These are phyloP conservation scores for Amiota minor DNA, from an alignment of 2,888 invertebrate species.

Conservation along the genomic window DNA sequence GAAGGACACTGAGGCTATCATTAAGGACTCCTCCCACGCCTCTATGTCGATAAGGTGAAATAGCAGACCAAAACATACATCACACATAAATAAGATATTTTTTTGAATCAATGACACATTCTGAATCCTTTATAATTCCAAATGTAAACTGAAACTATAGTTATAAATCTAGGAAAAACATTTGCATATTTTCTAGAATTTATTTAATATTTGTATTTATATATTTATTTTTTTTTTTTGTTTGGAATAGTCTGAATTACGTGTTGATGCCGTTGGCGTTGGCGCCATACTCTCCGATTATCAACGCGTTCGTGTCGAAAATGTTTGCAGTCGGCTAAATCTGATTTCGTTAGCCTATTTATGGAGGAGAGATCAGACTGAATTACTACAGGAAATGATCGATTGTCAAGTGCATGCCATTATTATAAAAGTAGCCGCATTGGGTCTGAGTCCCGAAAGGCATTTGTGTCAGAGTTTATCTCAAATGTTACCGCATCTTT, in stretches of 20 bases:
- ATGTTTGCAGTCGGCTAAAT: conserved; percentile 95
- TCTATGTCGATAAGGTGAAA: no score
- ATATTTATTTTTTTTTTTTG: neutral
- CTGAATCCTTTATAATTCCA: no score
- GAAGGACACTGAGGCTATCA: no score
- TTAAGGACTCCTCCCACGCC: no score
- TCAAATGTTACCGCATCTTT: conserved; percentile 89
- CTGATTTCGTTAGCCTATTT: conserved; percentile 92
- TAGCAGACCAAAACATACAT: no score
- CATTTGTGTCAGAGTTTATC: conserved; percentile 90
- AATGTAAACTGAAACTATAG: no score
- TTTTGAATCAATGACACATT: no score
- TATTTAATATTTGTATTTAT: neutral
- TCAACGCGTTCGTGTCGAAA: conserved; percentile 97
- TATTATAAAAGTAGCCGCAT: conserved; percentile 96
- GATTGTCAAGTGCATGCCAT: conserved; percentile 92
- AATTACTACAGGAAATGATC: conserved; percentile 97
- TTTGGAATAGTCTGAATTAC: conserved; percentile 75
- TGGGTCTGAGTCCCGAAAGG: conserved; percentile 88
- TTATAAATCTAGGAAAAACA: no score
- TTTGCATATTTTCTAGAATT: conserved; percentile 5
- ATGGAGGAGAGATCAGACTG: conserved; percentile 96
- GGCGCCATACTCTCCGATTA: conserved; percentile 99
- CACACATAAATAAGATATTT: no score
- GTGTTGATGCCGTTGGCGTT: conserved; percentile 93